Evolutionary conservation across 1,140 invertebrate species (phyloP).

Genomic region (Lepeophtheirus salmonis): DNA sequence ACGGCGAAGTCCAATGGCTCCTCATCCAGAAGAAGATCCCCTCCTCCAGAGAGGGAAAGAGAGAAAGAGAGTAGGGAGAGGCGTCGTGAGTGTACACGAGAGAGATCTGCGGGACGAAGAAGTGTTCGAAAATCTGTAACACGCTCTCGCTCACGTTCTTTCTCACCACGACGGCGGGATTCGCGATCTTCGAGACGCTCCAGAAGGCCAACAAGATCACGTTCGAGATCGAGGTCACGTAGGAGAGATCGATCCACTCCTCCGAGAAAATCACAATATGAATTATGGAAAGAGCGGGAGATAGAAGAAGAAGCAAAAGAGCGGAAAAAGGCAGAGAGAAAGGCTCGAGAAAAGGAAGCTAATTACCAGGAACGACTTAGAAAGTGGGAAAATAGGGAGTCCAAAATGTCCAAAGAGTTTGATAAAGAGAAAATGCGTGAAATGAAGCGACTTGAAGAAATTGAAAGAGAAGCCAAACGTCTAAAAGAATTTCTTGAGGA

Average conservation of each 20-base stretch:
- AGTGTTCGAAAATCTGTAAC: background rate
- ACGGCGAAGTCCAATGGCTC: background rate
- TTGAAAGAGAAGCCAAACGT: constrained; percentile 69
- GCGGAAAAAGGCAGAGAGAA: constrained; percentile 67
- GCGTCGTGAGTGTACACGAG: background rate
- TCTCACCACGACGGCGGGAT: background rate
- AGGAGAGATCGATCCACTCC: background rate
- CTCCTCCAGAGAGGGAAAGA: too few relatives aligned
- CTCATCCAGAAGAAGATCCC: background rate
- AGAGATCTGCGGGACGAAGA: background rate
- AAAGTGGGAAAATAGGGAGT: constrained; percentile 80
- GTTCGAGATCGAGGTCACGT: background rate
- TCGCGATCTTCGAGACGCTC: constrained; percentile 5
- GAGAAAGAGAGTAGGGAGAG: too few relatives aligned
- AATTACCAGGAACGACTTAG: constrained; percentile 37
- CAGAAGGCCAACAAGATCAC: background rate
- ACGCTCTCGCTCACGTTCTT: background rate
- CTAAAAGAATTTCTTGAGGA: constrained; percentile 95
- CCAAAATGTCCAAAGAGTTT: constrained; percentile 76
- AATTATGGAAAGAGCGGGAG: constrained; percentile 42
- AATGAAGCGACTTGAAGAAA: constrained; percentile 56
- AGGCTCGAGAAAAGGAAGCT: constrained; percentile 28
- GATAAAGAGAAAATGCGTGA: constrained; percentile 73
- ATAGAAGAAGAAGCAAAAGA: constrained; percentile 78
- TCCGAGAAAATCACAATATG: background rate